Evolutionary conservation across 2,888 invertebrate species (phyloP).

Genomic region (Cosmopolites sordidus): DNA sequence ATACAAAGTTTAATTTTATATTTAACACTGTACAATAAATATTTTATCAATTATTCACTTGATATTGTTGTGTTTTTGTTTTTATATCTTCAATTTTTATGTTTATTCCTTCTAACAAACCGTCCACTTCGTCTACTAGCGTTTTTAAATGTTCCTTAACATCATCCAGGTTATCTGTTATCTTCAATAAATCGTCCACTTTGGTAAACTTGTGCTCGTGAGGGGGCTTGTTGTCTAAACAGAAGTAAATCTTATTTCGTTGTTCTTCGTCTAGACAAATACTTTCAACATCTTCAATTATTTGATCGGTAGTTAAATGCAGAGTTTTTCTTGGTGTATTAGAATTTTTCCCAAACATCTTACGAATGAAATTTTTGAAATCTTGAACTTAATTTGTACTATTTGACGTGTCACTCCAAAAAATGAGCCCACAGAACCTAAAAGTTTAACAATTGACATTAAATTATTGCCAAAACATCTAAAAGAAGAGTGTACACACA

Average conservation of each 20-base stretch:
- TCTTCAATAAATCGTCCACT: slow-evolving; percentile 38
- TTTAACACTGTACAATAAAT: background rate
- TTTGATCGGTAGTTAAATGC: slow-evolving; percentile 30
- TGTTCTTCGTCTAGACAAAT: slow-evolving; percentile 32
- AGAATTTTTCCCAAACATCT: slow-evolving; percentile 33
- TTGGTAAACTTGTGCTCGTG: slow-evolving; percentile 34
- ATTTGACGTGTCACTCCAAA: too few relatives aligned
- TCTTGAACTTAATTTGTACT: too few relatives aligned
- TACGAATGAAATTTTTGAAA: too few relatives aligned
- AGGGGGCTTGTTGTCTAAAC: slow-evolving; percentile 38
- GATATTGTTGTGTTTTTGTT: slow-evolving; percentile 10
- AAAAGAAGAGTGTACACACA: too few relatives aligned
- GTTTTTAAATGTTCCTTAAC: slow-evolving; percentile 28
- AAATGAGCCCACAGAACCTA: too few relatives aligned
- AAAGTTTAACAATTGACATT: too few relatives aligned
- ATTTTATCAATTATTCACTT: background rate
- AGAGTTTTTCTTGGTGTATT: slow-evolving; percentile 29
- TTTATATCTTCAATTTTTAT: slow-evolving; percentile 27
- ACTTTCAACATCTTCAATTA: slow-evolving; percentile 35
- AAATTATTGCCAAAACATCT: too few relatives aligned
- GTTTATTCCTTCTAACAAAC: slow-evolving; percentile 28
- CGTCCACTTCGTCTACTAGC: slow-evolving; percentile 29
- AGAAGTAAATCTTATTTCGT: slow-evolving; percentile 36
- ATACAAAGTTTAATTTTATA: background rate
- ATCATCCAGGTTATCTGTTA: slow-evolving; percentile 35